These are phyloP conservation scores for Anagyrus pseudococci DNA, from an alignment of 2,888 invertebrate genomes.

Conservation along the genomic window DNA sequence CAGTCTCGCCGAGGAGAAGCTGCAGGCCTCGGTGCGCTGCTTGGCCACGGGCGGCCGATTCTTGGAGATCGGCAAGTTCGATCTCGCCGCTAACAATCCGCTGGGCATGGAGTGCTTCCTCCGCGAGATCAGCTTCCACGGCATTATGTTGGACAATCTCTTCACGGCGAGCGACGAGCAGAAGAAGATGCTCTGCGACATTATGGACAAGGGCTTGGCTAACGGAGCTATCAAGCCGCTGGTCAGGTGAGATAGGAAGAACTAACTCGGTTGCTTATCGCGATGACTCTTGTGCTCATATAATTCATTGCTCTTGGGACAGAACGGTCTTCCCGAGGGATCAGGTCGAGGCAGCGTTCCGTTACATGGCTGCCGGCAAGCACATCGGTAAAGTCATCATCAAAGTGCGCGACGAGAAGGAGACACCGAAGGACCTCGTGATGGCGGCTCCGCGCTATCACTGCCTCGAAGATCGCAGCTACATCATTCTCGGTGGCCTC, in stretches of 20 bases:
- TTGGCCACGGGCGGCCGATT: slow-evolving; percentile 72
- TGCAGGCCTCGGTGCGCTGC: slow-evolving; percentile 74
- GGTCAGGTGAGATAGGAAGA: slow-evolving; percentile 46
- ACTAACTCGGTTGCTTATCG: neutral
- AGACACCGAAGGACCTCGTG: slow-evolving; percentile 46
- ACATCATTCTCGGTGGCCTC: slow-evolving; percentile 79
- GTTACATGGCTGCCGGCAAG: slow-evolving; percentile 73
- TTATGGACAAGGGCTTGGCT: slow-evolving; percentile 71
- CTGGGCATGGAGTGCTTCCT: slow-evolving; percentile 73
- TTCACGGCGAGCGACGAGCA: slow-evolving; percentile 64
- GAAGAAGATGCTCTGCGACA: slow-evolving; percentile 64
- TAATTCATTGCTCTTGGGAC: slow-evolving; percentile 38
- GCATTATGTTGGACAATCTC: slow-evolving; percentile 77
- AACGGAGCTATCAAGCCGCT: slow-evolving; percentile 75
- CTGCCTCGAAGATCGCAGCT: slow-evolving; percentile 64
- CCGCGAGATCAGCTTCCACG: slow-evolving; percentile 78
- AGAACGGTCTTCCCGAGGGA: slow-evolving; percentile 70
- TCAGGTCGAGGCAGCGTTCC: slow-evolving; percentile 77
- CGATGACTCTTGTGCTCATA: slow-evolving; percentile 49
- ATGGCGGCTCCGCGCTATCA: slow-evolving; percentile 64
- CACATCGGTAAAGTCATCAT: slow-evolving; percentile 76
- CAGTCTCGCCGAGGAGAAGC: slow-evolving; percentile 92
- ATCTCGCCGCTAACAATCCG: slow-evolving; percentile 73
- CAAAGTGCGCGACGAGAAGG: slow-evolving; percentile 49
- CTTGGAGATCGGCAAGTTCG: slow-evolving; percentile 87